Conservation (phyloP, 1,140 invertebrate genomes). For the Centruroides vittatus region DNA sequence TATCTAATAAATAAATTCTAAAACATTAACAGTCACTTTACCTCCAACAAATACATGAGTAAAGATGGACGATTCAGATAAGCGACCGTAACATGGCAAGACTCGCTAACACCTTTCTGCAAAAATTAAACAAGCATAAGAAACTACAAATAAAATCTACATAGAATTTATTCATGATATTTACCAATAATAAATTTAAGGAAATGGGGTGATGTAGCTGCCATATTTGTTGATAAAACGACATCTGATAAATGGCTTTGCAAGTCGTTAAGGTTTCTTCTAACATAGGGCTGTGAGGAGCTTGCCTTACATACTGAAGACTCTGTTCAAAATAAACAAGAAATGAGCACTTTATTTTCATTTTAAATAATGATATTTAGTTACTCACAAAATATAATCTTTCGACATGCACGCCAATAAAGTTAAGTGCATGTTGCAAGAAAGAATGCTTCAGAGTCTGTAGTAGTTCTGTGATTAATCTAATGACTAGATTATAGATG, state of each 20-base stretch:
- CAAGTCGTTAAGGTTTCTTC: slow-evolving; percentile 26
- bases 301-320: too few relatives aligned
- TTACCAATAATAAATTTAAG: slow-evolving; percentile 24
- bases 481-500: slow-evolving; percentile 25
- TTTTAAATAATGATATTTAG: too few relatives aligned
- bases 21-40: too few relatives aligned
- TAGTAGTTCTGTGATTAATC: slow-evolving; percentile 25
- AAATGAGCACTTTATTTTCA: too few relatives aligned
- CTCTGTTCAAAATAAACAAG: too few relatives aligned
- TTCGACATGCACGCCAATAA: slow-evolving; percentile 29
- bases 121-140: background rate
- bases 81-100: too few relatives aligned
- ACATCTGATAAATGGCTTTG: slow-evolving; percentile 24
- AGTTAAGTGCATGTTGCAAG: slow-evolving; percentile 29
- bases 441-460: slow-evolving; percentile 26
- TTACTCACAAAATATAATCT: slow-evolving; percentile 20
- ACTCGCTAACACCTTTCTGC: background rate
- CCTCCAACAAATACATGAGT: too few relatives aligned
- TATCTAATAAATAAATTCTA: too few relatives aligned
- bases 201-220: slow-evolving; percentile 25
- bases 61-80: too few relatives aligned
- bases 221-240: slow-evolving; percentile 26
- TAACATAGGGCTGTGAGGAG: slow-evolving; percentile 4
- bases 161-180: background rate
- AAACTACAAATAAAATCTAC: background rate